Evolutionary conservation across 1,140 invertebrate genomes (phyloP).

Genomic region (Drosophila athabasca): DNA sequence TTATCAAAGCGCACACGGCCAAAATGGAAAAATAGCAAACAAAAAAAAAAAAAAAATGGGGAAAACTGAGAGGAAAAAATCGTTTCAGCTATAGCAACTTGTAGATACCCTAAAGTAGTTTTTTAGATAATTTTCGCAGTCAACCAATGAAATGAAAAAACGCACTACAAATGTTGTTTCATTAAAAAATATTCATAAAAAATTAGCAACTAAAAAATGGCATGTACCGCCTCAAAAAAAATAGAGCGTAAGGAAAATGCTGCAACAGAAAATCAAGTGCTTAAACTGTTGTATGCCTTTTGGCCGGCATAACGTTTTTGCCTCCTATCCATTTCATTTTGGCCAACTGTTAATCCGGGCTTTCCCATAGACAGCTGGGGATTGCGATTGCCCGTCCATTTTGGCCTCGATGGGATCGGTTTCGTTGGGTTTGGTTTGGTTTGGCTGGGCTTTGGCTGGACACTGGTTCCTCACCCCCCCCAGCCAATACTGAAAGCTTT

Average conservation of each 20-base stretch:
- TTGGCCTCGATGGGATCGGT: conserved; percentile 9
- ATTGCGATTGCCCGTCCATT: conserved; percentile 60
- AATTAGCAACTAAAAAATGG: conserved; percentile 15
- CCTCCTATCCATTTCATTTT: conserved; percentile 62
- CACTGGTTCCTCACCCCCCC: not conserved
- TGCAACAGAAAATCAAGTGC: conserved; percentile 27
- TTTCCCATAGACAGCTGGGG: conserved; percentile 46
- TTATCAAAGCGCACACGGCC: conserved; percentile 78
- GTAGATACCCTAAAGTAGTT: no score
- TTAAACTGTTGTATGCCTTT: conserved; percentile 58
- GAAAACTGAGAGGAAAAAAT: conserved; percentile 13
- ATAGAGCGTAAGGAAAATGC: not conserved
- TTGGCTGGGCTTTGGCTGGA: not conserved
- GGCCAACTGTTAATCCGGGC: conserved; percentile 70
- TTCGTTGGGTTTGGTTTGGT: not conserved
- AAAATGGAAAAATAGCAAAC: conserved; percentile 53
- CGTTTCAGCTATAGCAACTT: conserved; percentile 6
- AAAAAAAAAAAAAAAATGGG: not conserved
- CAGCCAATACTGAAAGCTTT: conserved; percentile 30
- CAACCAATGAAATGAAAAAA: not conserved
- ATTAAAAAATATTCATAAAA: no score
- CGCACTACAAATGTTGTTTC: not conserved
- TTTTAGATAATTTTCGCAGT: no score
- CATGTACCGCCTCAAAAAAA: not conserved
- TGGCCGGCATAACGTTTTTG: conserved; percentile 49